Percentiles rank a stretch among this genome's conserved stretches.
phyloP scores from a whole-genome alignment of 2,797 vertebrate species.

The Ceryle rudis region DNA sequence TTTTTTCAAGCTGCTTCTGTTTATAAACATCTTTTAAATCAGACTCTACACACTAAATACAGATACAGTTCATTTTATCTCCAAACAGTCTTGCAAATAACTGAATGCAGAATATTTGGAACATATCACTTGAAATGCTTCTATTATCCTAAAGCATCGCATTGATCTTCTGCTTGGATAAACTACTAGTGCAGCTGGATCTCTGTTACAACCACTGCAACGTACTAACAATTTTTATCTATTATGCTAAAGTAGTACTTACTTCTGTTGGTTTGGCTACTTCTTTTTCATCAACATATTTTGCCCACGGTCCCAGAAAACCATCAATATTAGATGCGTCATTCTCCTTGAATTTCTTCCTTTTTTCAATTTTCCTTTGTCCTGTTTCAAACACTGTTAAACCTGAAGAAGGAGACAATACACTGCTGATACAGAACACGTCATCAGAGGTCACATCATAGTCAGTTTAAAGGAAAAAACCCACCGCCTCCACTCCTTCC shows the following conservation, averaged over 20 bases:
- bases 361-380: slow-evolving; percentile 91
- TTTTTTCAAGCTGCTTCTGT: background rate
- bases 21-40: background rate
- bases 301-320: slow-evolving; percentile 97
- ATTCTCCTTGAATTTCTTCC: slow-evolving; percentile 95
- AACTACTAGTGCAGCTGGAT: background rate
- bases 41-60: background rate
- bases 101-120: background rate
- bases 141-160: background rate
- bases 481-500: accelerated
- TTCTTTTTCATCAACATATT: slow-evolving; percentile 95
- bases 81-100: background rate
- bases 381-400: slow-evolving; percentile 96
- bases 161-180: background rate
- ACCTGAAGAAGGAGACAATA: slow-evolving; percentile 77
- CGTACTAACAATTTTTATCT: background rate
- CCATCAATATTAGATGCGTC: slow-evolving; percentile 93
- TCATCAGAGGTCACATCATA: background rate
- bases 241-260: slow-evolving; percentile 40
- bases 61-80: background rate
- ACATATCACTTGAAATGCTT: background rate
- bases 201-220: background rate
- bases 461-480: background rate
- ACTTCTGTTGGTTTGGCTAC: slow-evolving; percentile 96
- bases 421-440: background rate